Evolutionary conservation across 2,888 invertebrate genomes (phyloP).

Genomic region (Polyommatus icarus): DNA sequence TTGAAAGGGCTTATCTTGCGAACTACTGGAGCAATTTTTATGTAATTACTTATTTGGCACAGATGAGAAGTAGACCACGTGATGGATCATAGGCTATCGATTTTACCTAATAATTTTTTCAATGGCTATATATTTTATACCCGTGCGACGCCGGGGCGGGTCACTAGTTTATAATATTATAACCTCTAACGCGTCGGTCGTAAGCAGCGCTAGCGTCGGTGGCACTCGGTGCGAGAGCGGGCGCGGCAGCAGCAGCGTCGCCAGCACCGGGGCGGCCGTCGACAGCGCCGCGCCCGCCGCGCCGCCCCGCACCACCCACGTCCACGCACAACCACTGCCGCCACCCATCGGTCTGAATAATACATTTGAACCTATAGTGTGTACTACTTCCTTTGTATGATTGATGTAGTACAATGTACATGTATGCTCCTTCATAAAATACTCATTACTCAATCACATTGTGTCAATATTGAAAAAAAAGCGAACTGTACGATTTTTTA

Average conservation of each 20-base stretch:
- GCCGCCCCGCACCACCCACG: slow-evolving; percentile 42
- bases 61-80: no score
- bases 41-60: no score
- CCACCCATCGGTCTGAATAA: slow-evolving; percentile 40
- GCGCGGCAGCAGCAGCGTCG: slow-evolving; percentile 40
- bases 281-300: slow-evolving; percentile 39
- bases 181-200: slow-evolving; percentile 36
- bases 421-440: no score
- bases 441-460: no score
- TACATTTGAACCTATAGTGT: not conserved
- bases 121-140: no score
- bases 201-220: slow-evolving; percentile 32
- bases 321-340: slow-evolving; percentile 37
- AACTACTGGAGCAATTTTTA: no score
- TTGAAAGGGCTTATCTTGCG: no score
- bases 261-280: slow-evolving; percentile 36
- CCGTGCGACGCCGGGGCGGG: no score
- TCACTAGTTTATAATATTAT: not conserved
- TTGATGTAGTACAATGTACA: no score
- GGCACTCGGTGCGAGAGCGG: slow-evolving; percentile 30
- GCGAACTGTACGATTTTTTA: not conserved
- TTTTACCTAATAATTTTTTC: no score
- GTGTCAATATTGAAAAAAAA: not conserved
- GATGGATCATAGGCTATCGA: no score
- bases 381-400: no score